A percentile compares a stretch with the other conserved stretches of the same genome.
phyloP scores from a whole-genome alignment of 2,797 vertebrate species.

The Crocodylus rhombifer region DNA sequence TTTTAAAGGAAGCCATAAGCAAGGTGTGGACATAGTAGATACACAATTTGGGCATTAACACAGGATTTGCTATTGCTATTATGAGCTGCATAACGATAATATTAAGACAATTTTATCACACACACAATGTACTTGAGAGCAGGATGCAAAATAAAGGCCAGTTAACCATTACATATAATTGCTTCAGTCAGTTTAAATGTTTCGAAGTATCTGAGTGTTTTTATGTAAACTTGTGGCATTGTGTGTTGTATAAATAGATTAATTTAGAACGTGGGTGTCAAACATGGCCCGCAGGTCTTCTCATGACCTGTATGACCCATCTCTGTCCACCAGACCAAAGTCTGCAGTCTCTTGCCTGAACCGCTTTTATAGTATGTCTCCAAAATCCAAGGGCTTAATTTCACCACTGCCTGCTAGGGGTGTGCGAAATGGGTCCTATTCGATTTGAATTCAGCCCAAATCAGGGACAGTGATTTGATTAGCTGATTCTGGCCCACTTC shows the following conservation, averaged over 20 bases:
- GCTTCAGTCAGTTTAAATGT: not conserved
- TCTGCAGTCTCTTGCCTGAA: no score
- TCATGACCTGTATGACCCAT: no score
- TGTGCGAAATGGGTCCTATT: no score
- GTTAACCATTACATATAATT: not conserved
- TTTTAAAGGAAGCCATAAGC: not conserved
- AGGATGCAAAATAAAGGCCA: not conserved
- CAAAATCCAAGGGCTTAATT: no score
- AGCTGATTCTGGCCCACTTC: no score
- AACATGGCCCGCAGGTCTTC: no score
- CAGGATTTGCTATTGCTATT: not conserved
- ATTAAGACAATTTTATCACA: not conserved
- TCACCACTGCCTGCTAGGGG: no score
- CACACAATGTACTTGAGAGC: not conserved
- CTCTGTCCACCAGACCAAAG: no score
- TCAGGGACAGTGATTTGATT: no score
- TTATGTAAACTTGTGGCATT: conserved; percentile 21
- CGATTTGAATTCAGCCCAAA: no score
- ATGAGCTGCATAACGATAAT: not conserved
- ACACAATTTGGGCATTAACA: not conserved
- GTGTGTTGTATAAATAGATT: conserved; percentile 29
- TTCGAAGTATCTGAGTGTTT: conserved; percentile 37
- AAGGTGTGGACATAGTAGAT: not conserved
- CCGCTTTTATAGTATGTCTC: no score
- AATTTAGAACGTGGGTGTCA: conserved; percentile 8